Conservation (phyloP, 2,797 vertebrate species). For the Poecile montanus region DNA sequence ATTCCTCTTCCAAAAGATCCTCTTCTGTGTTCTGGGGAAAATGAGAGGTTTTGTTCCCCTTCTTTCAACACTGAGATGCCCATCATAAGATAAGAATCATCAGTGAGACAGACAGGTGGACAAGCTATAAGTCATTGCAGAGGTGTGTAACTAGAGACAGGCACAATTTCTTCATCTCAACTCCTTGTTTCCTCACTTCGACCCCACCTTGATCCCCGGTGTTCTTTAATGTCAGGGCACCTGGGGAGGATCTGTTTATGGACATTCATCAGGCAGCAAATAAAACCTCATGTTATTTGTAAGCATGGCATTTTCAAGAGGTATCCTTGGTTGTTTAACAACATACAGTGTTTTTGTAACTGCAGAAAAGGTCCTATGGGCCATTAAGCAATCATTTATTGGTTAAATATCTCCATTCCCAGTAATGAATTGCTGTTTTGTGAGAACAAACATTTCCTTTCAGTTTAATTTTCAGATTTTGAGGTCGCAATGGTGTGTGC, state of each 20-base stretch:
- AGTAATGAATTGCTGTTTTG: conserved; percentile 32
- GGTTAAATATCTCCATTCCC: conserved; percentile 53
- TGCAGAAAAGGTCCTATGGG: conserved; percentile 43
- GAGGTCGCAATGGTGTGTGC: conserved; percentile 15
- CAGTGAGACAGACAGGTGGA: background rate
- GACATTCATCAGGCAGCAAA: background rate
- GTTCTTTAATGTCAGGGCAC: background rate
- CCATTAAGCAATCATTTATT: conserved; percentile 49
- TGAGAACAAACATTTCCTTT: conserved; percentile 53
- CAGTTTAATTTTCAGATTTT: conserved; percentile 31
- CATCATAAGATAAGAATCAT: background rate
- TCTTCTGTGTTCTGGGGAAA: background rate
- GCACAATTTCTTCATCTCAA: background rate
- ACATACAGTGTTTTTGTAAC: conserved; percentile 37
- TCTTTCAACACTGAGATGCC: background rate
- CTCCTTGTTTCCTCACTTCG: background rate
- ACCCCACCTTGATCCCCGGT: background rate
- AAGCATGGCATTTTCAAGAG: conserved; percentile 50
- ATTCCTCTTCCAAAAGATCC: background rate
- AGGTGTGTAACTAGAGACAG: background rate
- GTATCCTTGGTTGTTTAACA: conserved; percentile 32
- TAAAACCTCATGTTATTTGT: background rate
- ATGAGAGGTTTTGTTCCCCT: background rate
- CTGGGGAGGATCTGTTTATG: background rate
- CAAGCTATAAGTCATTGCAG: background rate